Base-by-base conservation (phyloP, 2,888 invertebrate species). In the Apodemia mormo region DNA sequence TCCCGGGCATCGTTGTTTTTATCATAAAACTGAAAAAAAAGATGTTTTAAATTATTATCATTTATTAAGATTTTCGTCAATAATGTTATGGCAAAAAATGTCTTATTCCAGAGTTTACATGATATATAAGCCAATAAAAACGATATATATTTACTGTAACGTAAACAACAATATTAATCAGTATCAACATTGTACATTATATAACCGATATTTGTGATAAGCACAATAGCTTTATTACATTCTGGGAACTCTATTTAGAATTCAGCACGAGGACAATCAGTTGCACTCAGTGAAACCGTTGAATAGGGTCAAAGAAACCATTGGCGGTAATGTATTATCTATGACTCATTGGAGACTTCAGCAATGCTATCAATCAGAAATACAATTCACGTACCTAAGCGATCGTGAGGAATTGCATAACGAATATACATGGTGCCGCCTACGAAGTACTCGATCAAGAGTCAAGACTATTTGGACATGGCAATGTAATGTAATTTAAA, bases 251-350 rank as follows among this genome's bases (percentile, higher is more conserved):
- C 80, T 82, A 81, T 78, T 83, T 82, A 77, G 81, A 87, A 90
- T 88, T 86, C 83, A 88, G 90, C 82, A 82, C 90, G 89, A 92
- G 91, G 90, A 87, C 88, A 86, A 83, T 85, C 76, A 79, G 78
- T 79, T 85, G 85, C 85, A 87, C 82, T 84, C 81, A 86, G 85
- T 86, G 86, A 85, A 86, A 86, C 82, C 83, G 77, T 81, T 84
- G 82, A 89, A 89, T 87, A 84, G 86, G 89, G 92, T 90, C 88
- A 92, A 88, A 90, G 87, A 87, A 89, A 86, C 85, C 85, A 56
- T 88, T 87, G 85, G 82, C 78, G 80, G 80, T 85, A 84, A 85
- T 85, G 83, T 83, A 83, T 84, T 86, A 85, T 85, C 85, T 84
- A 84, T 83, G 81, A 92, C 79, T 92, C 92, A 92, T 79, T 77